phyloP scores from a whole-genome alignment of 2,797 vertebrate genomes.

The Saguinus oedipus region DNA sequence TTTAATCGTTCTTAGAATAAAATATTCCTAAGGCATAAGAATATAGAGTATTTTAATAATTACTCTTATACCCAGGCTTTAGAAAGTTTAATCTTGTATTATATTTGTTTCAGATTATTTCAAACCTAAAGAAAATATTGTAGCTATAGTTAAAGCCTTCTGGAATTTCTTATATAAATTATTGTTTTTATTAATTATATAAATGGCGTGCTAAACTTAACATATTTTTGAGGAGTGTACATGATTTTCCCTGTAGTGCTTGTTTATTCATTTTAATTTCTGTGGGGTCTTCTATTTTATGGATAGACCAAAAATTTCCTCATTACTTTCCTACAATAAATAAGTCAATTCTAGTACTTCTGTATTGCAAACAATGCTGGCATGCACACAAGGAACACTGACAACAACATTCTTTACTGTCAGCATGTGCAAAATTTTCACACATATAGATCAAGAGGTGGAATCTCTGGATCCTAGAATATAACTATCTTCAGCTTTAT shows the following conservation, averaged over 20 bases:
- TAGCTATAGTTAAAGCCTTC: not conserved
- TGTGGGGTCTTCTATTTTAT: not conserved
- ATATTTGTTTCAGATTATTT: not conserved
- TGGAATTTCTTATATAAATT: not conserved
- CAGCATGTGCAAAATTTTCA: not conserved
- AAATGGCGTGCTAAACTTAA: not conserved
- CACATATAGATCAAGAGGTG: not conserved
- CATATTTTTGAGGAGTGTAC: not conserved
- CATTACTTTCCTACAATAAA: not conserved
- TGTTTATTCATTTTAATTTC: not conserved
- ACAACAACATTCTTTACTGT: not conserved
- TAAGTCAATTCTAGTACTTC: not conserved
- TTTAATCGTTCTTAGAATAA: not conserved
- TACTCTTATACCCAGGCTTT: not conserved
- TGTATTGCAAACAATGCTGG: not conserved
- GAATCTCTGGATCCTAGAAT: not conserved
- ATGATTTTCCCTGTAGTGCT: not conserved
- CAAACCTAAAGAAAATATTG: not conserved
- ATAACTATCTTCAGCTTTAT: not conserved
- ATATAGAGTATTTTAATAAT: not conserved
- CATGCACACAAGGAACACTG: not conserved
- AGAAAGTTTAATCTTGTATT: not conserved
- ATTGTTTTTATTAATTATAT: not conserved
- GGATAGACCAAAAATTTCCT: not conserved
- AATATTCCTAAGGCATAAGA: not conserved